Base-by-base conservation (phyloP, 2,113 vertebrate genomes). In the Argyrosomus japonicus region DNA sequence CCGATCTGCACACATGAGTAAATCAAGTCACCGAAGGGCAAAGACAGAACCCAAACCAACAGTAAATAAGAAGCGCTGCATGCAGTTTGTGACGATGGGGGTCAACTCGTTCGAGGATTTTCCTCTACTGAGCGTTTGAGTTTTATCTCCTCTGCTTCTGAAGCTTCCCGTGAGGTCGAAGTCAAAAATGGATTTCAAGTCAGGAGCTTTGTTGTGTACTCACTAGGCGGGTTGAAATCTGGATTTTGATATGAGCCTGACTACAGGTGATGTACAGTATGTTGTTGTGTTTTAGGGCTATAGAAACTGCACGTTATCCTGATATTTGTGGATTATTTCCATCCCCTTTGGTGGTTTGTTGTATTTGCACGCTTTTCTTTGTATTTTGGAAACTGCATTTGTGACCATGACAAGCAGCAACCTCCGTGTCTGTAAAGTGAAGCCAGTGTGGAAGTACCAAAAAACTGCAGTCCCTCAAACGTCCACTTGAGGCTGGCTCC, bases 1-100 rank as follows among this genome's bases (percentile, higher is more conserved):
- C 15, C 19, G 25, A 48, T 64, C 45, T 61, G 73, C 62, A 77
- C 40, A 75, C 19, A 47, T 8, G n/a, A 27, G 19, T 63, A 72
- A 77, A 82, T 77, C 68, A 58, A 21, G 56, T 53, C 25, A 45
- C 10, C 40, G 9, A 19, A 29, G 51, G 54, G 9, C 29, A 51
- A 23, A 68, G 5, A 65, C 0, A 5, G 18, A 56, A 7, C 27
- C 11, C 18, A 27, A 40, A 62, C 21, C 74, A 72, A 19, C 32
- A 29, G 23, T 11, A 10, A 27, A 27, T 6, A 43, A 65, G 43
- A 43, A 43, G 48, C 0, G 9, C 13, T 7, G 7, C 9, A n/a
- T 29, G 71, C 54, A 8, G 4, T 74, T n/a, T 32, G 17, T 61
- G 57, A 13, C 17, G 3, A 25, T 5, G 1, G 6, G 36, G 27